Percentiles rank a stretch among this genome's conserved stretches.
Evolutionary conservation across 2,797 vertebrate species (phyloP).

Genomic region (Chiroxiphia lanceolata): DNA sequence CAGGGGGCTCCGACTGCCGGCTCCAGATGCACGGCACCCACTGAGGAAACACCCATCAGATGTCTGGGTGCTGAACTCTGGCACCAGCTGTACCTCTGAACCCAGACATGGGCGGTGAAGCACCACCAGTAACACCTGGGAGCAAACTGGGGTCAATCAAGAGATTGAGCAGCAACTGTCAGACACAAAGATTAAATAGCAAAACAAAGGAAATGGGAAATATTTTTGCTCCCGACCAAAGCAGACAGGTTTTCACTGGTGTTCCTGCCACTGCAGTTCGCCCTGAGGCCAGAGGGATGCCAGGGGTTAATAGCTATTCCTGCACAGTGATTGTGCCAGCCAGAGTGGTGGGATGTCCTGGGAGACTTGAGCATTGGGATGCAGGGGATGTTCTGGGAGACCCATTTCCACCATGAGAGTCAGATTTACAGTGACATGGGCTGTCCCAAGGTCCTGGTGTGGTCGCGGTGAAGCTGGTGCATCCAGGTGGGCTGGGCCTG

Average conservation of each 20-base stretch:
- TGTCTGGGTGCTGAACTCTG: background rate
- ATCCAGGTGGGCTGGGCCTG: background rate
- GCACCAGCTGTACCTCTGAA: background rate
- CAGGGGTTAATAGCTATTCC: background rate
- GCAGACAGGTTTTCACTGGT: background rate
- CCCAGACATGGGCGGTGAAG: accelerated
- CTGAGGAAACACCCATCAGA: accelerated
- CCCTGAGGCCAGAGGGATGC: background rate
- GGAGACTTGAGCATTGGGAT: background rate
- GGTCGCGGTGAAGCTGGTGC: accelerated
- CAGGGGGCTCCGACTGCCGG: background rate
- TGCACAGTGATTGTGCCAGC: background rate
- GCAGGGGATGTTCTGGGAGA: background rate
- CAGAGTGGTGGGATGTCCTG: accelerated
- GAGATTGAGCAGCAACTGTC: background rate
- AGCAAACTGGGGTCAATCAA: background rate
- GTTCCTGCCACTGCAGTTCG: background rate
- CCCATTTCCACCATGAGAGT: accelerated
- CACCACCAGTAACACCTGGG: background rate
- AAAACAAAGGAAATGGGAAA: background rate
- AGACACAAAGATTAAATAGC: background rate
- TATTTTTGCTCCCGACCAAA: background rate
- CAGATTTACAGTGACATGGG: accelerated
- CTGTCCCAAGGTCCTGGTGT: accelerated
- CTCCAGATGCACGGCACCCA: background rate